Evolutionary conservation across 1,140 invertebrate species (phyloP).

Genomic region (Yoshiicerus persimilis): DNA sequence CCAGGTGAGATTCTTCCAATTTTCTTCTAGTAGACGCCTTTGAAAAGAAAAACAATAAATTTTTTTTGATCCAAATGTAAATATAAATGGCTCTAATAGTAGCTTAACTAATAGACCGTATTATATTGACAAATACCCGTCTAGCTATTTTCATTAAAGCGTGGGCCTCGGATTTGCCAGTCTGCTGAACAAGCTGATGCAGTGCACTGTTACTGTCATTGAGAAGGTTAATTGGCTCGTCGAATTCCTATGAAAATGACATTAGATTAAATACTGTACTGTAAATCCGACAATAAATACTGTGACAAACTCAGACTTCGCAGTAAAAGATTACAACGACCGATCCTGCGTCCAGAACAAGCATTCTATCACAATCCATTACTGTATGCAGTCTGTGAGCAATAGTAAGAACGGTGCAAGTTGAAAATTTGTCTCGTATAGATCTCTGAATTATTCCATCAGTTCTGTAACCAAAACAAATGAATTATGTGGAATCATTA

Average conservation of each 20-base stretch:
- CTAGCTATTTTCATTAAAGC: conserved; percentile 64
- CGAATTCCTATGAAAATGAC: conserved; percentile 63
- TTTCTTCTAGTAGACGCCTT: not conserved
- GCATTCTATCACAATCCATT: conserved; percentile 65
- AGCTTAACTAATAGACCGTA: not conserved
- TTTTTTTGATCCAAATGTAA: not conserved
- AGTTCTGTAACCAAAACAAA: conserved; percentile 53
- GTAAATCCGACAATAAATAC: no score
- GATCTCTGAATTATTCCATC: conserved; percentile 72
- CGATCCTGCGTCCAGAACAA: conserved; percentile 70
- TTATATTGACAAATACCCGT: conserved; percentile 48
- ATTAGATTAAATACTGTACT: no score
- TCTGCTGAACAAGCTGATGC: conserved; percentile 69
- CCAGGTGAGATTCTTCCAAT: not conserved
- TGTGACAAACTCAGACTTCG: no score
- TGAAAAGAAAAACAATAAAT: not conserved
- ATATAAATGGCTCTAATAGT: not conserved
- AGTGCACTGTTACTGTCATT: conserved; percentile 65
- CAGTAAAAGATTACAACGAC: conserved; percentile 68
- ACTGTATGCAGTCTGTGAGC: conserved; percentile 82
- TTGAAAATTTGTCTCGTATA: conserved; percentile 68
- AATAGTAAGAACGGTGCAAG: conserved; percentile 81
- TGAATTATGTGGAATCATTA: not conserved
- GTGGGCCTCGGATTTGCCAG: conserved; percentile 64
- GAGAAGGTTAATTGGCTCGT: conserved; percentile 67